Base-by-base conservation (phyloP, 2,797 vertebrate genomes). In the Meda fulgida region DNA sequence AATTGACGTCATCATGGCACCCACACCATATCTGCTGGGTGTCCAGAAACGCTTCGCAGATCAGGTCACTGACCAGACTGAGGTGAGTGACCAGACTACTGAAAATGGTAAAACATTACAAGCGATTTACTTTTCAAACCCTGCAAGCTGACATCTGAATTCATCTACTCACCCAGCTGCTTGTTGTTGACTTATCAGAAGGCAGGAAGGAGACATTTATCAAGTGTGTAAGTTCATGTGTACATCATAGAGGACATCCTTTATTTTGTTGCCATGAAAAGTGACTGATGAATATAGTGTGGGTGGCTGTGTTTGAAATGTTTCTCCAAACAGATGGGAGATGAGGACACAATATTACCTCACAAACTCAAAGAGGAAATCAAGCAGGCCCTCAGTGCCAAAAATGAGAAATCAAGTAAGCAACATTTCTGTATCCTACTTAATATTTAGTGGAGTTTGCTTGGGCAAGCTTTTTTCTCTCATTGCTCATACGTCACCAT, bases 11-110 rank as follows among this genome's bases (percentile, higher is more conserved):
- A 97, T 98, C 88, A 97, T 97, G 95, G 97, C 97, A 3, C 98
- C 98, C 34, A 98, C 98, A 0, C 98, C 98, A 8, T 99, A 98
- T 92, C 95, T 99, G 92, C 95, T 99, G 0, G 98, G 98, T 23
- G 96, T 99, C 63, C 97, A 99, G 93, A 97, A 92, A 87, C 93
- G 82, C 66, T 94, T 97, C 66, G 91, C 93, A 89, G 93, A 96
- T 60, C 88, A 66, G 53, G 92, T 97, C 84, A 92, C 93, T 2
- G 98, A 98, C 65, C 96, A 97, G 87, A 89, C 67, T 2, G 95
- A 96, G 29, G 95, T 95, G 80, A 94, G 93, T 93, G 9, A 67
- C 16, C 29, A 29, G 8, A 75, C 29, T 55, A 19, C 5, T 29
- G 14, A 46, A 18, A 26, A 14, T 58, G 23, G 36, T 72, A 23